phyloP scores from a whole-genome alignment of 2,888 invertebrate genomes.

The Zygothrica quintamaculata region DNA sequence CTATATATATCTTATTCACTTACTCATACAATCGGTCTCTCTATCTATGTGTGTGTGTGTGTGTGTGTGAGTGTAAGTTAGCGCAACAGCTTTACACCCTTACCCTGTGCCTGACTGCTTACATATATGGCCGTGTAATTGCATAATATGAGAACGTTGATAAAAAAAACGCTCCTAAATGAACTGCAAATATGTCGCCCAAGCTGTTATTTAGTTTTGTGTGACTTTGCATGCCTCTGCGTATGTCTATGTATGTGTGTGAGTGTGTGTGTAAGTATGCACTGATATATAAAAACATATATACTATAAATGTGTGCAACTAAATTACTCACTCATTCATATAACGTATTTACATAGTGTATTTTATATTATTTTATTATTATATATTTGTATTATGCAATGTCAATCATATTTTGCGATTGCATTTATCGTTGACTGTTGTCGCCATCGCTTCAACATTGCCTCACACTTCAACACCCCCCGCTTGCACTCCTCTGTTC shows the following conservation, averaged over 20 bases:
- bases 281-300: slow-evolving; percentile 30
- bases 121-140: slow-evolving; percentile 43
- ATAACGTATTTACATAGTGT: background rate
- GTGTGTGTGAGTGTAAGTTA: slow-evolving; percentile 1
- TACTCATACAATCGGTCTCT: no score
- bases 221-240: no score
- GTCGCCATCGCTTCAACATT: slow-evolving; percentile 17
- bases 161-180: slow-evolving; percentile 64
- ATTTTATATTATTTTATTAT: slow-evolving; percentile 9
- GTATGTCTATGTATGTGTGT: slow-evolving; percentile 9
- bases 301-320: no score
- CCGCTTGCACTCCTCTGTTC: background rate
- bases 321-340: background rate
- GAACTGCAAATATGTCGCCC: slow-evolving; percentile 53
- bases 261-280: slow-evolving; percentile 12
- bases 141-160: slow-evolving; percentile 61
- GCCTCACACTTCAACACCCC: slow-evolving; percentile 16
- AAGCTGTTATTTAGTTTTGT: slow-evolving; percentile 6
- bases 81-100: no score
- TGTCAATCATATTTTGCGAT: slow-evolving; percentile 67
- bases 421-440: slow-evolving; percentile 56
- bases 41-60: slow-evolving; percentile 3
- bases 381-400: slow-evolving; percentile 61
- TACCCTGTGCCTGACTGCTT: no score
- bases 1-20: no score